A percentile compares a stretch with the other conserved stretches of the same genome.
These are phyloP conservation scores for Meloidogyne exigua DNA, from an alignment of 1,140 invertebrate species.

Conservation along the genomic window DNA sequence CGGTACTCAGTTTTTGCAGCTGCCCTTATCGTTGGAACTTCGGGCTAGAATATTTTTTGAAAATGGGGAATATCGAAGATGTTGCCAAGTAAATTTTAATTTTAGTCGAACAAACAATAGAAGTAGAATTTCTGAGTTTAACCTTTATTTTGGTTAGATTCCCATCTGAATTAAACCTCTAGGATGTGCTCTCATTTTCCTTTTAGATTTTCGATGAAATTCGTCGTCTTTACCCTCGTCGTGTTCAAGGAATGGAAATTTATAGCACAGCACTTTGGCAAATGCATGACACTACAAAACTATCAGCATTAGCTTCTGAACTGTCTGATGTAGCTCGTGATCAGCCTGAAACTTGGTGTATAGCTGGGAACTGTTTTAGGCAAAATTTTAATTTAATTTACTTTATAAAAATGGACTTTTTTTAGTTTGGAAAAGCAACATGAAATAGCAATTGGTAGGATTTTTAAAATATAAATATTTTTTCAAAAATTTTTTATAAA, in stretches of 20 bases:
- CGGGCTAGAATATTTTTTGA: slow-evolving; percentile 43
- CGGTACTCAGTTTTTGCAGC: slow-evolving; percentile 30
- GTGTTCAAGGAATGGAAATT: slow-evolving; percentile 78
- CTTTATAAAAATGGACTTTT: too few relatives aligned
- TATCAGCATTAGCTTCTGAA: slow-evolving; percentile 83
- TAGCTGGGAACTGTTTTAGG: slow-evolving; percentile 95
- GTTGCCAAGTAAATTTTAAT: slow-evolving; percentile 27
- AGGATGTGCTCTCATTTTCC: neutral
- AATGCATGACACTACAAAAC: slow-evolving; percentile 83
- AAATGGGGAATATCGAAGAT: slow-evolving; percentile 34
- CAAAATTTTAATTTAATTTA: slow-evolving; percentile 66
- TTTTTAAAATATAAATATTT: neutral
- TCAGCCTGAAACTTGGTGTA: slow-evolving; percentile 78
- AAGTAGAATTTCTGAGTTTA: too few relatives aligned
- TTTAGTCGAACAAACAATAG: too few relatives aligned
- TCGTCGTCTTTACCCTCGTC: slow-evolving; percentile 33
- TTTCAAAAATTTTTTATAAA: neutral
- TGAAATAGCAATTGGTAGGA: slow-evolving; percentile 26
- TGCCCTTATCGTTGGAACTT: slow-evolving; percentile 36
- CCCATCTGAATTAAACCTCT: too few relatives aligned
- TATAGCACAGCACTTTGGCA: slow-evolving; percentile 97
- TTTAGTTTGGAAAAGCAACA: slow-evolving; percentile 40
- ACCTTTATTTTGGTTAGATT: too few relatives aligned
- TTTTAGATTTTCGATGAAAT: slow-evolving; percentile 34
- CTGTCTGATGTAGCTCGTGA: slow-evolving; percentile 64